Base-by-base conservation (phyloP, 2,888 invertebrate genomes). In the Parascotia fuliginaria region DNA sequence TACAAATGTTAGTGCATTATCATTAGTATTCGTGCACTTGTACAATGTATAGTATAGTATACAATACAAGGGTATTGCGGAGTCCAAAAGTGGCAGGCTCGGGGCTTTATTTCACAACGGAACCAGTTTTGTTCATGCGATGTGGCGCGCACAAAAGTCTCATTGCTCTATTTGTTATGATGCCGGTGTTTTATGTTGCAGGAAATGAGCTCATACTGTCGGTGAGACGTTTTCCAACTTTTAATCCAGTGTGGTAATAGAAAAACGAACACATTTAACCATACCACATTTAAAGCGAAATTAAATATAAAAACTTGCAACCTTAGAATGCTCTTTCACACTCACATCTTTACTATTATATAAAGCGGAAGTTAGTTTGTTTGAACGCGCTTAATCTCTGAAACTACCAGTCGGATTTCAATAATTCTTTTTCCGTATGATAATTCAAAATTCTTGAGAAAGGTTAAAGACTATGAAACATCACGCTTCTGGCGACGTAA, bases 161-260 rank as follows among this genome's bases (percentile, higher is more conserved):
- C 77, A 81, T 79, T 82, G 81, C 84, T 81, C 77, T 82, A 83
- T 83, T 85, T 83, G 80, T 80, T 81, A 76, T 79, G 71, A 79
- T 76, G 75, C 70, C 72, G 70, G 74, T 76, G 75, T 77, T 83
- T 79, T 79, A 78, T 78, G 74, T 75, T 73, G 73, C 79, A 81
- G 81, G 79, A 82, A 83, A 83, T 83, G 78, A 79, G 77, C 76
- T 75, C 77, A 73, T 74, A 73, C 75, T 72, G 77, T 73, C 75
- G 68, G 69, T 64, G 70, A 70, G 70, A 70, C 65, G 73, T 62
- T 75, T 74, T 75, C 69, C 71, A 69, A 76, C 61, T 77, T 63
- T 73, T 75, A 76, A 81, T 77, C 70, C 70, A 60, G 62, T 70
- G 69, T 61, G 58, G 60, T 69, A 70, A 66, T 63, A 75, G 68